phyloP scores from a whole-genome alignment of 2,797 vertebrate species.

The Leucoraja ocellata region DNA sequence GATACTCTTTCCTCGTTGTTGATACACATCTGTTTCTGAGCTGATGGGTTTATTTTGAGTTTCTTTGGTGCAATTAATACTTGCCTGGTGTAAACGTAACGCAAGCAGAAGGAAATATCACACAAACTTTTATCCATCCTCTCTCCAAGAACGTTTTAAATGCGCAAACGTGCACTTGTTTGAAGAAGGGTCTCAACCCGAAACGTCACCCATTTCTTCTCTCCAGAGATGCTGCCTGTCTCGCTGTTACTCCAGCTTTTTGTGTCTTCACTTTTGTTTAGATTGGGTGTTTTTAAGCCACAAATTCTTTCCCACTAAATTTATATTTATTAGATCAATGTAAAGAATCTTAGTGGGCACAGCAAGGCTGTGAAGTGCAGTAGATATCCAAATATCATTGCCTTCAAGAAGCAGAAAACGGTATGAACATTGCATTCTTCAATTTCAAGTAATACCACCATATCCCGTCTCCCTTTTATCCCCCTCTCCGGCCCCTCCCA shows the following conservation, averaged over 20 bases:
- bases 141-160: too few relatives aligned
- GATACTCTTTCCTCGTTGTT: background rate
- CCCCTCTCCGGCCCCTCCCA: too few relatives aligned
- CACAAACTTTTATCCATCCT: background rate
- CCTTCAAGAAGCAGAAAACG: too few relatives aligned
- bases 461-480: too few relatives aligned
- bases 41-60: slow-evolving; percentile 10
- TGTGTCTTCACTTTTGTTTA: too few relatives aligned
- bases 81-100: background rate
- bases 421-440: too few relatives aligned
- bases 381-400: too few relatives aligned
- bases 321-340: background rate
- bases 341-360: background rate
- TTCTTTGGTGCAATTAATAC: background rate
- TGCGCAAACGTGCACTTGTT: background rate
- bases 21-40: background rate
- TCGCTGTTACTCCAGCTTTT: too few relatives aligned
- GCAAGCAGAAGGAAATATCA: background rate
- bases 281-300: background rate
- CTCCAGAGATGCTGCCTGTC: too few relatives aligned
- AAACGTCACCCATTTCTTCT: too few relatives aligned
- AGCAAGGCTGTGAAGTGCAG: background rate
- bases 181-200: too few relatives aligned
- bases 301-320: background rate
- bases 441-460: too few relatives aligned